These are phyloP conservation scores for Cervus canadensis DNA, from an alignment of 2,113 vertebrate genomes.

Conservation along the genomic window DNA sequence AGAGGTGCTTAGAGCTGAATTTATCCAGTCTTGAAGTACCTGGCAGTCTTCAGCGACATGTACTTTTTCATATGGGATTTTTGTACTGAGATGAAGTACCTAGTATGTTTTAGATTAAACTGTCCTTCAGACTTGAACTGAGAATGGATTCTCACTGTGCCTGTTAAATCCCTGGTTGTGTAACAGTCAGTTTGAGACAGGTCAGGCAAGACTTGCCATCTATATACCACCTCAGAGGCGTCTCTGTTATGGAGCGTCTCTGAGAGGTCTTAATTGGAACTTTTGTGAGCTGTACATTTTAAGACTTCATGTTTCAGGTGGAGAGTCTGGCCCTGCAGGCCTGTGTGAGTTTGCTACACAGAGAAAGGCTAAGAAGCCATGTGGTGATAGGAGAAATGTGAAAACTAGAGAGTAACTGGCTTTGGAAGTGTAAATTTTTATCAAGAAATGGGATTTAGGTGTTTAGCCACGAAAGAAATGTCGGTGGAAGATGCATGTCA, in stretches of 20 bases:
- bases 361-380: not conserved
- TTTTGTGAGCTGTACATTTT: not conserved
- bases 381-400: not conserved
- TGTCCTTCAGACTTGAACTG: not conserved
- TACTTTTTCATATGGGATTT: not conserved
- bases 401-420: not conserved
- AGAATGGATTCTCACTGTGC: not conserved
- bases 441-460: not conserved
- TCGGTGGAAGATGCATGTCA: accelerated
- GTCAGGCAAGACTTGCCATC: not conserved
- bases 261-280: not conserved
- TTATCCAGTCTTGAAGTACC: not conserved
- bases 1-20: not conserved
- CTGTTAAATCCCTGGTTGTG: not conserved
- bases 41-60: not conserved
- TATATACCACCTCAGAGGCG: too few relatives aligned
- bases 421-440: not conserved
- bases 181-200: not conserved
- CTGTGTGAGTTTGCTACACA: not conserved
- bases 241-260: not conserved
- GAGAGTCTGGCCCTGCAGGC: not conserved
- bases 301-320: not conserved
- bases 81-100: not conserved
- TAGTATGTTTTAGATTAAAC: not conserved
- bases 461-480: not conserved